Evolutionary conservation across 1,140 invertebrate genomes (phyloP).

Genomic region (Oedothorax gibbosus): DNA sequence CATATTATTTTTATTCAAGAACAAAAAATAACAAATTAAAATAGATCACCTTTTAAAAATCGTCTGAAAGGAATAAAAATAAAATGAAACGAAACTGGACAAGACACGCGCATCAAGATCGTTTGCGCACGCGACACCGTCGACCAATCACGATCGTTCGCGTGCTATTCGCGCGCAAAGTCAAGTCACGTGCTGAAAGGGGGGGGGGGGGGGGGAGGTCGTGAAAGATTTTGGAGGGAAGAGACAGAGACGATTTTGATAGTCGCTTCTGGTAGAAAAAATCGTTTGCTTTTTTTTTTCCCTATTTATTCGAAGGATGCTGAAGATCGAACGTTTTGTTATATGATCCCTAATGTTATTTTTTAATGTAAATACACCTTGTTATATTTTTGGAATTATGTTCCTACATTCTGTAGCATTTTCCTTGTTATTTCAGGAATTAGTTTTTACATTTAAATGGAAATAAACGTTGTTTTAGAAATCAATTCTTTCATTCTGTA

Average conservation of each 20-base stretch:
- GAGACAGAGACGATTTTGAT: not conserved
- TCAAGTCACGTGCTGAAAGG: constrained; percentile 44
- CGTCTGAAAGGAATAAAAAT: not conserved
- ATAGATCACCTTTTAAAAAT: constrained; percentile 23
- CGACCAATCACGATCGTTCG: constrained; percentile 45
- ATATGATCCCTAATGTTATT: too few species aligned
- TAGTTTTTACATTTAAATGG: too few species aligned
- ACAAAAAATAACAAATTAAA: constrained; percentile 1
- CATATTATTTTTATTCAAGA: not conserved
- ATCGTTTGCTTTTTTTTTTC: constrained; percentile 9
- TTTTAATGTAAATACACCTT: too few species aligned
- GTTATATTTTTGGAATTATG: too few species aligned
- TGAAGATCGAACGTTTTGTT: too few species aligned
- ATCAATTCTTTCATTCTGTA: too few species aligned
- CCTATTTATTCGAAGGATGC: not conserved
- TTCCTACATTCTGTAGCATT: too few species aligned
- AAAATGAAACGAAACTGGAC: not conserved
- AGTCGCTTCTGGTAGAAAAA: not conserved
- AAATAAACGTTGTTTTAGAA: too few species aligned
- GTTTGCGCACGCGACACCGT: constrained; percentile 32
- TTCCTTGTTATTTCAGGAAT: too few species aligned
- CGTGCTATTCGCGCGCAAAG: constrained; percentile 53
- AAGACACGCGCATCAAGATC: constrained; percentile 10
- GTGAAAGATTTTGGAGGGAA: not conserved
- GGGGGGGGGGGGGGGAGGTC: not conserved